Conservation (phyloP, 1,140 invertebrate genomes). For the Manduca sexta region DNA sequence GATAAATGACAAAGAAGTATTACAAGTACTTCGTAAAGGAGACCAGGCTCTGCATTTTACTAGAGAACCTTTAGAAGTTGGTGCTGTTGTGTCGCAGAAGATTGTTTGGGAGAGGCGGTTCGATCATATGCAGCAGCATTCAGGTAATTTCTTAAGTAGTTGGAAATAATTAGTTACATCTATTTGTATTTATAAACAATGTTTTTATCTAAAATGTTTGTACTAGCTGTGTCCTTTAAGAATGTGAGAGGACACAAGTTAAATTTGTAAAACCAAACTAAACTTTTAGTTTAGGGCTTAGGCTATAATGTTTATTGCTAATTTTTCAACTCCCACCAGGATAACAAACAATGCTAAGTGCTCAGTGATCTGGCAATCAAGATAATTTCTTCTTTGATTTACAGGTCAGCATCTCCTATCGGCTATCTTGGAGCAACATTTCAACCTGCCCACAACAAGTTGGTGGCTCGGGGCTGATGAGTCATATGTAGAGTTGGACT, state of each 20-base stretch:
- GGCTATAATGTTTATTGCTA: too few relatives aligned
- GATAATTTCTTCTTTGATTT: not conserved
- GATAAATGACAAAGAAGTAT: conserved; percentile 78
- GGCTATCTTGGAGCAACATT: conserved; percentile 82
- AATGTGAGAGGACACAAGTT: too few relatives aligned
- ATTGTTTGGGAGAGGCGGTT: conserved; percentile 86
- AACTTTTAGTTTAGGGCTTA: too few relatives aligned
- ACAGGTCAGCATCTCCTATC: conserved; percentile 88
- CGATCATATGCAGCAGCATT: conserved; percentile 94
- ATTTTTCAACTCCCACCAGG: too few relatives aligned
- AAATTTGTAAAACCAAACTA: too few relatives aligned
- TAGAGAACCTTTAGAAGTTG: conserved; percentile 74
- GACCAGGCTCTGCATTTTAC: conserved; percentile 83
- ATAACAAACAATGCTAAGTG: too few relatives aligned
- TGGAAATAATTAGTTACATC: too few relatives aligned
- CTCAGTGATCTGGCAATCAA: too few relatives aligned
- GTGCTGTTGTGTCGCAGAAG: conserved; percentile 75
- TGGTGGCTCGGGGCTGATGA: conserved; percentile 85
- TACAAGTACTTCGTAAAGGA: conserved; percentile 79
- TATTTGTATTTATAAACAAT: too few relatives aligned
- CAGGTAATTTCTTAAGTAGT: conserved; percentile 74
- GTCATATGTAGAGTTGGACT: conserved; percentile 78
- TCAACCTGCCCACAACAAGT: conserved; percentile 80
- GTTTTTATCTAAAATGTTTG: too few relatives aligned
- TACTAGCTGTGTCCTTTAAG: too few relatives aligned